A percentile compares a stretch with the other conserved stretches of the same genome.
phyloP scores from a whole-genome alignment of 2,113 vertebrate species.

The Coracopsis vasa region DNA sequence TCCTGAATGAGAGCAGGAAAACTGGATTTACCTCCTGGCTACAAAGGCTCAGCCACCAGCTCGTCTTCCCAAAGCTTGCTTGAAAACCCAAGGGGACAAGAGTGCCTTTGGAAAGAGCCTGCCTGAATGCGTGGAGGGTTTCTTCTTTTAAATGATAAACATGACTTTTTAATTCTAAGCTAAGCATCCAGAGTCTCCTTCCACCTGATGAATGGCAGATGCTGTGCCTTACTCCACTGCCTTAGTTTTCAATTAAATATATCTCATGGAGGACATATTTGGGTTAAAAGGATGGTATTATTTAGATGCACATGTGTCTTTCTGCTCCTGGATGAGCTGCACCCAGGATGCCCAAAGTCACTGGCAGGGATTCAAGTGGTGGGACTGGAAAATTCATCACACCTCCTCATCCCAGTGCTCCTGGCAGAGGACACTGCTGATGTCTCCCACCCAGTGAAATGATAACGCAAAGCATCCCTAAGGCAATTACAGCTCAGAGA shows the following conservation, averaged over 20 bases:
- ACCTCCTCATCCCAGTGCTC: not conserved
- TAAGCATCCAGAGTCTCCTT: not conserved
- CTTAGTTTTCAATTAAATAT: not conserved
- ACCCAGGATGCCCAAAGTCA: not conserved
- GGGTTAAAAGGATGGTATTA: not conserved
- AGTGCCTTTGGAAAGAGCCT: not conserved
- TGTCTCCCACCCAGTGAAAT: rapidly evolving
- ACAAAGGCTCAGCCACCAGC: not conserved
- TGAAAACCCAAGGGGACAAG: not conserved
- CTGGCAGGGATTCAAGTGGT: not conserved
- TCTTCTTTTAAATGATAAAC: not conserved
- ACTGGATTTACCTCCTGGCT: not conserved
- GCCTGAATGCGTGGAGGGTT: rapidly evolving
- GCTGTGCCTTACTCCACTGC: rapidly evolving
- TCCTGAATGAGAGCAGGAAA: not conserved
- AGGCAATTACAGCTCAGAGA: not conserved
- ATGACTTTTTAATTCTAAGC: not conserved
- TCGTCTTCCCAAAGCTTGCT: not conserved
- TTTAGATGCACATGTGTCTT: not conserved
- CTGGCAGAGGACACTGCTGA: not conserved
- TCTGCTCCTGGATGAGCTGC: not conserved
- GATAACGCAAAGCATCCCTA: not conserved
- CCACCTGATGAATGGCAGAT: not conserved
- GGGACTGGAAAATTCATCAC: not conserved
- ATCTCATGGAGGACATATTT: rapidly evolving